A percentile compares a stretch with the other conserved stretches of the same genome.
These are phyloP conservation scores for Camptogramma bilineatum DNA, from an alignment of 2,888 invertebrate genomes.

Conservation along the genomic window DNA sequence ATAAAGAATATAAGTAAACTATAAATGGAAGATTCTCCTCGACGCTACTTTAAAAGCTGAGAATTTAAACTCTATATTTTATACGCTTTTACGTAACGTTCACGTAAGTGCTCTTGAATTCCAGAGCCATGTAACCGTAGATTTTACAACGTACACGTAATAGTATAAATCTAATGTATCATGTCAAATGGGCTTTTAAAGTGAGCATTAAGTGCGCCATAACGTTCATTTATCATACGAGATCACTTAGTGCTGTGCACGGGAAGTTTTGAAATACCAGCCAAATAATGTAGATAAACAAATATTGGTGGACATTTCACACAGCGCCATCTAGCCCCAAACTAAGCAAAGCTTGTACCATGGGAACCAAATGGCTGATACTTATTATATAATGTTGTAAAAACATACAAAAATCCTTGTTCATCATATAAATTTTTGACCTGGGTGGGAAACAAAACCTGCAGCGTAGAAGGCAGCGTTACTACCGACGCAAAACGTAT, in stretches of 20 bases:
- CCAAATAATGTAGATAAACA: too few relatives aligned
- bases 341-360: too few relatives aligned
- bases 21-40: constrained; percentile 19
- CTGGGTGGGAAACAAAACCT: too few relatives aligned
- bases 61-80: constrained; percentile 37
- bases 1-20: constrained; percentile 12
- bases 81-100: constrained; percentile 32
- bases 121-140: constrained; percentile 27
- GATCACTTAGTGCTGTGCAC: constrained; percentile 4
- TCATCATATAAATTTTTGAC: too few relatives aligned
- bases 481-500: too few relatives aligned
- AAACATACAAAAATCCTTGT: too few relatives aligned
- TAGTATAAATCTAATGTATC: constrained; percentile 29
- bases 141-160: constrained; percentile 19
- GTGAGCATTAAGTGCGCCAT: constrained; percentile 18
- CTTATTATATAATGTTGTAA: too few relatives aligned
- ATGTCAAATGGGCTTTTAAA: constrained; percentile 23
- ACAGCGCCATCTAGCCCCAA: too few relatives aligned
- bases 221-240: constrained; percentile 15
- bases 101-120: constrained; percentile 34
- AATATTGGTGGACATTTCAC: too few relatives aligned
- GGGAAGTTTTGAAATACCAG: constrained; percentile 6
- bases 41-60: constrained; percentile 25
- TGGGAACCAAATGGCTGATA: too few relatives aligned
- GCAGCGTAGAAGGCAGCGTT: too few relatives aligned